Base-by-base conservation (phyloP, 2,797 vertebrate species). In the Bucorvus abyssinicus region DNA sequence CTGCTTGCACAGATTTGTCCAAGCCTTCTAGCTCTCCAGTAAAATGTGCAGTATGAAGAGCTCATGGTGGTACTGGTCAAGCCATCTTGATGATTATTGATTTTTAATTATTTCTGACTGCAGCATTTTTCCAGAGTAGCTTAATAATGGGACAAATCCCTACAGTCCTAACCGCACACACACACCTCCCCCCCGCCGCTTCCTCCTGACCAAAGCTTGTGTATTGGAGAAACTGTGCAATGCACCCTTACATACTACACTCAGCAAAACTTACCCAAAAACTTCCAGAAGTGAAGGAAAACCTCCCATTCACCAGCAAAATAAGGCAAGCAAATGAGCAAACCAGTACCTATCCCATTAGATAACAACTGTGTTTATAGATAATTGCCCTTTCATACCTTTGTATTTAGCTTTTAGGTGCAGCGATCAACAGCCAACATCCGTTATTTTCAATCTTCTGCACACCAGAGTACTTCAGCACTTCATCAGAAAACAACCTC, bases 241-340 rank as follows among this genome's bases (percentile, higher is more conserved):
- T 0, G 0, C 16, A 69, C 21, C 57, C 36, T 14, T 12, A 16
- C 18, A 1, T 36, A 14, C 16, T 1, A 1, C 8, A 21, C 12
- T 26, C 57, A 36, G 19, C 11, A 73, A 67, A 77, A 22, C 15
- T 70, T 53, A 73, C 1, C n/a, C 34, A 26, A 40, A 65, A 38
- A 8, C 8, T 57, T 45, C 30, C n/a, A 34, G 55, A 82, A 68
- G 16, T 14, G 11, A 19, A 9, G 26, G 29, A 79, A 81, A 81
- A 27, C 7, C 13, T 65, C 30, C 20, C 1, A 0, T 24, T 55
- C 2, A 2, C 21, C 12, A 34, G 21, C 22, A 61, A 55, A 23
- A 45, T 22, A 29, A 45, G 80, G 57, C 17, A 70, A 77, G 23
- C 2, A 40, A 50, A 27, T 29, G 20, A 76, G 14, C 12, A 64